Base-by-base conservation (phyloP, 2,797 vertebrate species). In the Cryptoprocta ferox region DNA sequence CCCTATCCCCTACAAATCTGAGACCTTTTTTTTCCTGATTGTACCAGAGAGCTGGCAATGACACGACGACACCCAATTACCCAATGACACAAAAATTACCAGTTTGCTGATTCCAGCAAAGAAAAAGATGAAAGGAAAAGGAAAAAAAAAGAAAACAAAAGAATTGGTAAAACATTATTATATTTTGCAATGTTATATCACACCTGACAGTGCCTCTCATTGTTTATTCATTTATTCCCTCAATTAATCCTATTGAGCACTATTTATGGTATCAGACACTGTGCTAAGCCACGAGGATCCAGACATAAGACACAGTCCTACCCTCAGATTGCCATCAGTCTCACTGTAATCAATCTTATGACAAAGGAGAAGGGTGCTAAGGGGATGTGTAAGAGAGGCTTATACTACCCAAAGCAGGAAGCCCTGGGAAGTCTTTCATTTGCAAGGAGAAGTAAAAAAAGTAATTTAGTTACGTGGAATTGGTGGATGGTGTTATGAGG, bases 221-320 rank as follows among this genome's bases (percentile, higher is more conserved):
- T 89, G 50, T 81, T 81, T 66, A 91, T 65, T 96, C 48, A 94
- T 91, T 92, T 78, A 53, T 79, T 96, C 42, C 50, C 85, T 94
- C n/a, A 83, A 35, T 28, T 48, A 56, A 78, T 70, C 35, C 68
- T 89, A 7, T 0, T 39, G n/a, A 71, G 35, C 35, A 18, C 13
- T 68, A 39, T n/a, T 76, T 39, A 32, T 91, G 48, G 4, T 95
- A 50, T 59, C 16, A 70, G 76, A 32, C 48, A 80, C 21, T 6
- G n/a, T 83, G 63, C 5, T 78, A 65, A 76, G 11, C 39, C 24
- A 6, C 65, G 42, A 68, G 26, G 2, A 81, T 68, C 6, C 24
- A 79, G 32, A 79, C 8, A 21, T 26, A 83, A 89, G 45, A 78
- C 45, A 79, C 1, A 32, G 30, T 83, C 14, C 59, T 89, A 39